Evolutionary conservation across 53 echinoderm and acorn worm species (phyloP).

Genomic region (Astropecten irregularis): DNA sequence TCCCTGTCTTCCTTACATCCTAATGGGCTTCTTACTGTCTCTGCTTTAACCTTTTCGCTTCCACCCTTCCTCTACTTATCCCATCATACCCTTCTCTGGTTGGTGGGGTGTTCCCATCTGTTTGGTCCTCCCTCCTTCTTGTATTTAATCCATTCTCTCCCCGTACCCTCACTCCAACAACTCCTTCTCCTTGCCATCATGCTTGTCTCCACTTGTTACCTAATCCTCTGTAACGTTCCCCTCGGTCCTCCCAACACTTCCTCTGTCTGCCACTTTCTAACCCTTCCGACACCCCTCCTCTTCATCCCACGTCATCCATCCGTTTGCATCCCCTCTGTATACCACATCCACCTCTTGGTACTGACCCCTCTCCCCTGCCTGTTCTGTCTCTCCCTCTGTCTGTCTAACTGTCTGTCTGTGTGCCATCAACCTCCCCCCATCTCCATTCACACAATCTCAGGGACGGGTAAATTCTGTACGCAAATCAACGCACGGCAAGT

Average conservation of each 20-base stretch:
- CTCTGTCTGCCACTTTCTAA: too few relatives aligned
- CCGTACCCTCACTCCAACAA: background rate
- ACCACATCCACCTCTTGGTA: slow-evolving; percentile 1
- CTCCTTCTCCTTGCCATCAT: background rate
- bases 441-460: slow-evolving; percentile 49
- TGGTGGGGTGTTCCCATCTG: too few relatives aligned
- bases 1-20: too few relatives aligned
- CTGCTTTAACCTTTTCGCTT: too few relatives aligned
- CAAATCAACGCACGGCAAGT: slow-evolving; percentile 79
- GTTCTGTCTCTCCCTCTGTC: background rate
- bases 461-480: slow-evolving; percentile 81
- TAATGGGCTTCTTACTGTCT: too few relatives aligned
- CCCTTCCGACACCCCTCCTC: too few relatives aligned
- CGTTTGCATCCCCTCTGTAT: too few relatives aligned
- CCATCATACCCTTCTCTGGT: too few relatives aligned
- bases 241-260: background rate
- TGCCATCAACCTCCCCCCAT: background rate
- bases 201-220: background rate
- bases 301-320: too few relatives aligned
- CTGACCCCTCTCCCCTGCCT: background rate
- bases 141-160: too few relatives aligned
- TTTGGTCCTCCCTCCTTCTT: too few relatives aligned
- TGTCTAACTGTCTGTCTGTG: background rate
- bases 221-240: background rate
- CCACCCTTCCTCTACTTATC: too few relatives aligned